These are phyloP conservation scores for Drosophila nebulosa DNA, from an alignment of 1,140 invertebrate species.

Conservation along the genomic window DNA sequence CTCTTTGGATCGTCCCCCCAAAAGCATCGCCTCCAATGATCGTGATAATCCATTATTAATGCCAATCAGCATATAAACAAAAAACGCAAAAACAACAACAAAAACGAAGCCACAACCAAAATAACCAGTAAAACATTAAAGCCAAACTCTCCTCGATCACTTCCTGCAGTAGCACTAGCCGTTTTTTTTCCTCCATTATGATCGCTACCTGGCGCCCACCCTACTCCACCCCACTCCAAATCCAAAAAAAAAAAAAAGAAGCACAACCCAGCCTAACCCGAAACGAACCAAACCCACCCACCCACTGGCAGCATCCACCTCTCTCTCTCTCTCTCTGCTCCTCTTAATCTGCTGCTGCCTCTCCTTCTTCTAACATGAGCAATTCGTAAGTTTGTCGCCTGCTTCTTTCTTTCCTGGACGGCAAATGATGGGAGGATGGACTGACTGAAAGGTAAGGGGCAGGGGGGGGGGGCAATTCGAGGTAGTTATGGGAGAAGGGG, in stretches of 20 bases:
- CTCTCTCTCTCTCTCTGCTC: too few relatives aligned
- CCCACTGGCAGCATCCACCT: slow-evolving; percentile 2
- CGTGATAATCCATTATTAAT: slow-evolving; percentile 81
- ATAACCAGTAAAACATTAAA: slow-evolving; percentile 31
- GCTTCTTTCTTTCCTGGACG: slow-evolving; percentile 18
- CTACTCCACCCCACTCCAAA: neutral
- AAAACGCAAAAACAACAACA: slow-evolving; percentile 33
- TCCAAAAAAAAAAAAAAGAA: too few relatives aligned
- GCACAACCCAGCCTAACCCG: too few relatives aligned
- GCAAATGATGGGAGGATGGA: neutral
- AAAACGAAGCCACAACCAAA: neutral
- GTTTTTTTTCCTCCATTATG: slow-evolving; percentile 30
- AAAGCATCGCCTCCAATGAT: slow-evolving; percentile 32
- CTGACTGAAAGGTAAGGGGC: too few relatives aligned
- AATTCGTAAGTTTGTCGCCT: slow-evolving; percentile 81
- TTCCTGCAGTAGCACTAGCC: slow-evolving; percentile 39
- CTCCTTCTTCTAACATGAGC: slow-evolving; percentile 56
- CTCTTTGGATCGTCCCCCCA: too few relatives aligned
- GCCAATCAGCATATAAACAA: slow-evolving; percentile 79
- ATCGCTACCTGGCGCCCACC: slow-evolving; percentile 57
- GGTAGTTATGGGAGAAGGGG: too few relatives aligned
- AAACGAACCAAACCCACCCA: slow-evolving; percentile 9
- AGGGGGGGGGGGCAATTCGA: neutral
- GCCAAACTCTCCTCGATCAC: slow-evolving; percentile 11
- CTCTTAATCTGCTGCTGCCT: neutral